phyloP scores from a whole-genome alignment of 2,888 invertebrate genomes.

The Meta bourneti region DNA sequence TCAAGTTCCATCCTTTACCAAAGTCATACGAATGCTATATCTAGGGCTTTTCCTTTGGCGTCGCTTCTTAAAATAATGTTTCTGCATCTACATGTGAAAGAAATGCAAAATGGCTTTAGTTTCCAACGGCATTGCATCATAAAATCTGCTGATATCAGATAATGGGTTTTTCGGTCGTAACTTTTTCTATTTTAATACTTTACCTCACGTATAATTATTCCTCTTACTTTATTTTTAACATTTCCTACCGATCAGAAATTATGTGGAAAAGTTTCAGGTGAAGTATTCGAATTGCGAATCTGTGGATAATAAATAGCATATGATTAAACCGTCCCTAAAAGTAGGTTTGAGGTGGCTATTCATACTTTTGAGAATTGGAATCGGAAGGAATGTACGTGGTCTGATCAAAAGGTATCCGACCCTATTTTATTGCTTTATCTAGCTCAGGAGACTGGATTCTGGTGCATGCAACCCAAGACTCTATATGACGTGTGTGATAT shows the following conservation, averaged over 20 bases:
- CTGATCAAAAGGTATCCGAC: too few species aligned
- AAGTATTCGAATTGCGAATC: background rate
- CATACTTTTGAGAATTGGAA: too few species aligned
- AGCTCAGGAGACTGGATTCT: too few species aligned
- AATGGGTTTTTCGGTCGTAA: constrained; percentile 34
- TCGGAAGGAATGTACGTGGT: too few species aligned
- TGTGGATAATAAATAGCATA: background rate
- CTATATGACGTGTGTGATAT: too few species aligned
- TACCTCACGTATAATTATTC: constrained; percentile 14
- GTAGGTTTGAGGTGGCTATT: too few species aligned
- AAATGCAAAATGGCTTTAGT: background rate
- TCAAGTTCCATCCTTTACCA: too few species aligned
- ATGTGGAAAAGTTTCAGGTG: background rate
- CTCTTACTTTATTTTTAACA: background rate
- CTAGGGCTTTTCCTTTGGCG: background rate
- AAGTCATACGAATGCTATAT: background rate
- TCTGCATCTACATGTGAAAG: background rate
- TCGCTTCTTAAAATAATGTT: constrained; percentile 28
- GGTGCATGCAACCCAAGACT: too few species aligned
- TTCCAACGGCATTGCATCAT: constrained; percentile 20
- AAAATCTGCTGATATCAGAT: constrained; percentile 36
- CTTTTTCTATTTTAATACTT: constrained; percentile 6
- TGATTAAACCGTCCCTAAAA: too few species aligned
- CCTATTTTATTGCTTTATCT: too few species aligned
- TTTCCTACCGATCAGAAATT: constrained; percentile 8